phyloP scores from a whole-genome alignment of 2,113 vertebrate species.

The Eulacestoma nigropectus region DNA sequence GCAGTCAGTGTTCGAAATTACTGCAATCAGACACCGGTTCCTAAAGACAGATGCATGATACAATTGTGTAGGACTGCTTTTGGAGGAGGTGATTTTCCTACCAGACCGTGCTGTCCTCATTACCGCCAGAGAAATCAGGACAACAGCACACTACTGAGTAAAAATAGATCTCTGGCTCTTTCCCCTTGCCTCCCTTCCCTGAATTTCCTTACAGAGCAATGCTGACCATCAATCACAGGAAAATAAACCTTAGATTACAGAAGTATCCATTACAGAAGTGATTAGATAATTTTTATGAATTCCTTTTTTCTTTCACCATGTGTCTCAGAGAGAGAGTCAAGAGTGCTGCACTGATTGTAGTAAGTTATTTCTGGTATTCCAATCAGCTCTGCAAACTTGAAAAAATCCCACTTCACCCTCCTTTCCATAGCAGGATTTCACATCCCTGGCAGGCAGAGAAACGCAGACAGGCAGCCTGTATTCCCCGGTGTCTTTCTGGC shows the following conservation, averaged over 20 bases:
- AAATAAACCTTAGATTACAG: neutral
- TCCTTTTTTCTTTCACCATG: neutral
- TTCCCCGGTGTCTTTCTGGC: neutral
- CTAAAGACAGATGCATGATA: slow-evolving; percentile 50
- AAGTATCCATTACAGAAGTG: neutral
- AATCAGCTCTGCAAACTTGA: neutral
- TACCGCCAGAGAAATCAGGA: slow-evolving; percentile 73
- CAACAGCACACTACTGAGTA: slow-evolving; percentile 64
- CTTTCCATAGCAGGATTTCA: neutral
- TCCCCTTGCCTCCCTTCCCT: neutral
- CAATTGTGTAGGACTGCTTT: slow-evolving; percentile 63
- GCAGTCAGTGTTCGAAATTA: neutral
- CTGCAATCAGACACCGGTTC: slow-evolving; percentile 43
- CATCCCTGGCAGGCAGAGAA: neutral
- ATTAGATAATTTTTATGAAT: neutral
- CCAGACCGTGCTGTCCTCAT: slow-evolving; percentile 69
- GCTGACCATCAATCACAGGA: neutral
- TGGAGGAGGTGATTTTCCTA: slow-evolving; percentile 51
- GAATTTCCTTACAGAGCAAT: neutral
- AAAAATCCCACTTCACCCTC: neutral
- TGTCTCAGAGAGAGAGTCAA: neutral
- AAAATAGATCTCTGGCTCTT: slow-evolving; percentile 72
- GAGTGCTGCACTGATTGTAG: neutral
- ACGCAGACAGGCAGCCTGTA: fast-evolving
- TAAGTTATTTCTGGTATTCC: neutral